phyloP scores from a whole-genome alignment of 2,113 vertebrate genomes.

The Lucifuga dentata region DNA sequence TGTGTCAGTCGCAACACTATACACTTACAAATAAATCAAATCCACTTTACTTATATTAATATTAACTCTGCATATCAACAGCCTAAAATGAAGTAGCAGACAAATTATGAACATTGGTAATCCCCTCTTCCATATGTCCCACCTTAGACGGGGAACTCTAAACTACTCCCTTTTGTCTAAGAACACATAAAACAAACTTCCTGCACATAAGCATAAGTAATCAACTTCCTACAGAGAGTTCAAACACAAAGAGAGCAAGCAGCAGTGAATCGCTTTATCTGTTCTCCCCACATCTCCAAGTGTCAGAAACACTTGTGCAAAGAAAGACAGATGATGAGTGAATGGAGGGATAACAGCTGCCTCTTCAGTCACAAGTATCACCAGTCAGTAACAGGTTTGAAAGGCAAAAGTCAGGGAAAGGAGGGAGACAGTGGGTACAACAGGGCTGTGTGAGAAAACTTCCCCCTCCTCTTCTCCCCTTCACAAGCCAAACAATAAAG shows the following conservation, averaged over 20 bases:
- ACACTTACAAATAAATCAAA: too few relatives aligned
- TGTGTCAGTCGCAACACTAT: too few relatives aligned
- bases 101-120: background rate
- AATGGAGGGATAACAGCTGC: slow-evolving; percentile 54
- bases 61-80: too few relatives aligned
- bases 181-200: background rate
- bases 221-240: background rate
- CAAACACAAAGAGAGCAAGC: background rate
- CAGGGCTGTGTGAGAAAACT: background rate
- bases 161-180: background rate
- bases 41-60: too few relatives aligned
- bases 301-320: slow-evolving; percentile 62
- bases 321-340: slow-evolving; percentile 26
- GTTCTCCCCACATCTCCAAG: slow-evolving; percentile 12
- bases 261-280: background rate
- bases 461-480: background rate
- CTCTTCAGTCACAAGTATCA: slow-evolving; percentile 4
- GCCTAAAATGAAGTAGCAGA: background rate
- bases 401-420: background rate
- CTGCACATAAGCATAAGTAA: background rate
- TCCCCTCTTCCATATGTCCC: background rate
- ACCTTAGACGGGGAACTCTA: slow-evolving; percentile 4
- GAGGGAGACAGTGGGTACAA: background rate
- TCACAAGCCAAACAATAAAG: slow-evolving; percentile 41
- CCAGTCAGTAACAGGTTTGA: slow-evolving; percentile 33